phyloP scores from a whole-genome alignment of 2,888 invertebrate species.

The Villa cingulata region DNA sequence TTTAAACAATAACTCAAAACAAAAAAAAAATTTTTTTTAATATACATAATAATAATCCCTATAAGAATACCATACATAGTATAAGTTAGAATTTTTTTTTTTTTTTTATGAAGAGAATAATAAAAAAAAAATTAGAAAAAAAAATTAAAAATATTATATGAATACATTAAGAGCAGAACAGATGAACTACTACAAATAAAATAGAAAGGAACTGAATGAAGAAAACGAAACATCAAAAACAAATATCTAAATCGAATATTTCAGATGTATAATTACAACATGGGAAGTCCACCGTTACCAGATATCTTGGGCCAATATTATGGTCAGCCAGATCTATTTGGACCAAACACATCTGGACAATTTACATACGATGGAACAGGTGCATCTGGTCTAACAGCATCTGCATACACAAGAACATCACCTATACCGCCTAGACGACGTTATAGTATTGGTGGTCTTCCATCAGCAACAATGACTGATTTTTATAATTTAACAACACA shows the following conservation, averaged over 20 bases:
- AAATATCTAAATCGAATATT: slow-evolving; percentile 30
- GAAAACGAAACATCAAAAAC: slow-evolving; percentile 5
- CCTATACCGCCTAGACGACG: slow-evolving; percentile 26
- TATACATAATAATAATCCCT: no score
- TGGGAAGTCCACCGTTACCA: slow-evolving; percentile 35
- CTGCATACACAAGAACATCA: slow-evolving; percentile 11
- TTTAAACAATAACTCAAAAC: no score
- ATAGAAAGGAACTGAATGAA: neutral
- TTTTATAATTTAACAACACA: slow-evolving; percentile 20
- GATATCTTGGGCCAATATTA: slow-evolving; percentile 34
- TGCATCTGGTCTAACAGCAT: slow-evolving; percentile 6
- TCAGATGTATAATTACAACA: slow-evolving; percentile 38
- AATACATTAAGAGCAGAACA: no score
- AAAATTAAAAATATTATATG: neutral
- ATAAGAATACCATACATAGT: neutral
- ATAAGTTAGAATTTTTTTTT: no score
- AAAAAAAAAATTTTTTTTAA: no score
- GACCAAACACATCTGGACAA: slow-evolving; percentile 15
- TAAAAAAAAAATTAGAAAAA: slow-evolving; percentile 5
- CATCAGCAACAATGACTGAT: slow-evolving; percentile 35
- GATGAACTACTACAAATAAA: slow-evolving; percentile 1
- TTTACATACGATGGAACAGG: slow-evolving; percentile 5
- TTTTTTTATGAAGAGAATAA: neutral
- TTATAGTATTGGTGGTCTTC: slow-evolving; percentile 36
- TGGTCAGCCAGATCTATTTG: slow-evolving; percentile 24